These are phyloP conservation scores for Saxidomus purpurata DNA, from an alignment of 1,140 invertebrate species.

Conservation along the genomic window DNA sequence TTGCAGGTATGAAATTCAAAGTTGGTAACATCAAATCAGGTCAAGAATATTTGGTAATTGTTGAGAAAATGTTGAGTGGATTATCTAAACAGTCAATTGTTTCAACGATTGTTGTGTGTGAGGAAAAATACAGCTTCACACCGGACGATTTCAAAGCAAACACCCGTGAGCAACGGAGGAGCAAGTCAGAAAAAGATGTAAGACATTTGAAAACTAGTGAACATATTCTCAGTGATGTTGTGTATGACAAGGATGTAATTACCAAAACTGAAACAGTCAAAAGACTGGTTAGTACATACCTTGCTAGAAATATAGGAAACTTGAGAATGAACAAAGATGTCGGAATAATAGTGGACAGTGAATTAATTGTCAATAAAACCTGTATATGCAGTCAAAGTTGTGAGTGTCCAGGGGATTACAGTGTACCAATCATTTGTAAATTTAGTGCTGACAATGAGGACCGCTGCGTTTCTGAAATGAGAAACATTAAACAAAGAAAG, in stretches of 20 bases:
- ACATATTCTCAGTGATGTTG: constrained; percentile 25
- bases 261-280: constrained; percentile 1
- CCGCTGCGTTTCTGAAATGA: not conserved
- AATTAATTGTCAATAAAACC: not conserved
- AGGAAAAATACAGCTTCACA: constrained; percentile 65
- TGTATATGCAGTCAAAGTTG: not conserved
- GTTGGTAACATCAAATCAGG: constrained; percentile 16
- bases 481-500: constrained; percentile 4
- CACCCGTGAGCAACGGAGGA: constrained; percentile 35
- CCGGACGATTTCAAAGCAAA: constrained; percentile 62
- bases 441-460: not conserved
- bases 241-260: constrained; percentile 42
- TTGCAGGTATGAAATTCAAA: constrained; percentile 40
- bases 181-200: not conserved
- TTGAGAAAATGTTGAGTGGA: constrained; percentile 14
- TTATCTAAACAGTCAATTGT: not conserved
- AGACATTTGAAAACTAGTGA: constrained; percentile 53
- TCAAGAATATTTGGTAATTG: constrained; percentile 29
- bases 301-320: not conserved
- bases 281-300: constrained; percentile 18
- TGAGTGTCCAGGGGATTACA: not conserved
- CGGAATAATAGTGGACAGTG: not conserved
- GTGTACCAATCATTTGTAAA: not conserved
- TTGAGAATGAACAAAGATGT: not conserved
- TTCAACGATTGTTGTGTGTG: constrained; percentile 45